These are phyloP conservation scores for Drosophila carrolli DNA, from an alignment of 1,140 invertebrate genomes.

Conservation along the genomic window DNA sequence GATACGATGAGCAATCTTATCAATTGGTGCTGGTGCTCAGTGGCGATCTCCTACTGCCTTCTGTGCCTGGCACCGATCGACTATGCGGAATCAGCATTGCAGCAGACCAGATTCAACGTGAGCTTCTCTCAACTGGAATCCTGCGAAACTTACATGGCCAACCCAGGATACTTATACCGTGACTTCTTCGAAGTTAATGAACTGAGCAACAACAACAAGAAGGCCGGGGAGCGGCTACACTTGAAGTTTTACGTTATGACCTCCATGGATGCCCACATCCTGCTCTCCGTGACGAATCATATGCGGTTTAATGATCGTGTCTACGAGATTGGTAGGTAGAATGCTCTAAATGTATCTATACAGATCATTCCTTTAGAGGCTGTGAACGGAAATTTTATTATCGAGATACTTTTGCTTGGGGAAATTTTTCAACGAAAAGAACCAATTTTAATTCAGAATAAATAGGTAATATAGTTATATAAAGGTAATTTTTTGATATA, in stretches of 20 bases:
- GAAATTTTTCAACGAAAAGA: no score
- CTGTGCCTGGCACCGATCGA: conserved; percentile 28
- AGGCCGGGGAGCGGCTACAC: conserved; percentile 62
- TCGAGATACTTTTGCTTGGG: no score
- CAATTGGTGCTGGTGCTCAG: conserved; percentile 5
- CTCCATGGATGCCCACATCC: conserved; percentile 79
- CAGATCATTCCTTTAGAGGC: no score
- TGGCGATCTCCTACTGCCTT: neutral
- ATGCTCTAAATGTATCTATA: no score
- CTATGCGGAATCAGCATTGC: conserved; percentile 13
- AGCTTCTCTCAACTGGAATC: conserved; percentile 64
- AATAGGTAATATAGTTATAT: no score
- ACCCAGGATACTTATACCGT: conserved; percentile 62
- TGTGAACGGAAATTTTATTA: no score
- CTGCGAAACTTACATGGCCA: conserved; percentile 58
- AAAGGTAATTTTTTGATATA: no score
- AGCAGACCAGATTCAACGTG: conserved; percentile 64
- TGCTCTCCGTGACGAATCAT: conserved; percentile 61
- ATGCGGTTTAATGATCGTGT: conserved; percentile 61
- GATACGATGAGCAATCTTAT: conserved; percentile 29
- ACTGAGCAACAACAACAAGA: conserved; percentile 66
- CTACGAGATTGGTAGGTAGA: conserved; percentile 72
- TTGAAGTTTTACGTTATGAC: conserved; percentile 80
- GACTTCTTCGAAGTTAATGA: conserved; percentile 64
- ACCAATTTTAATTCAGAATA: no score